Evolutionary conservation across 1,140 invertebrate species (phyloP).

Genomic region (Portunus trituberculatus): DNA sequence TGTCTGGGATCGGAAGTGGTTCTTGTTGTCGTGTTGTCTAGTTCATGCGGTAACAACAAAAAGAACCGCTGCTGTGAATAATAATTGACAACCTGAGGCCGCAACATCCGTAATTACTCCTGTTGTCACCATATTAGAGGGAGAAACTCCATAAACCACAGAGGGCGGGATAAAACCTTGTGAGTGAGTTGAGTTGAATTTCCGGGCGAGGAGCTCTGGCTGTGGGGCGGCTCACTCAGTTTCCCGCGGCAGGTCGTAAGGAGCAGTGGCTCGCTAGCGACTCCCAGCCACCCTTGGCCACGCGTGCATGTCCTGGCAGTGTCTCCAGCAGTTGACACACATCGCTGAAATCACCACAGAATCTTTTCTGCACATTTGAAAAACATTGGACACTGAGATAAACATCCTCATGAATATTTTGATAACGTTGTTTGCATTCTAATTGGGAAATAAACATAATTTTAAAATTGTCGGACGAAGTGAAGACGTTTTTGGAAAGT

Average conservation of each 20-base stretch:
- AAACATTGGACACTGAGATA: not conserved
- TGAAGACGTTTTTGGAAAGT: not conserved
- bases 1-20: no score
- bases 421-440: no score
- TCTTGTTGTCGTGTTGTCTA: no score
- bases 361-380: not conserved
- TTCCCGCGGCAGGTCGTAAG: conserved; percentile 30
- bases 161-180: conserved; percentile 28
- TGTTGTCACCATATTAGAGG: not conserved
- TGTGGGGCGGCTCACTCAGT: conserved; percentile 31
- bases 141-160: conserved; percentile 54
- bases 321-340: not conserved
- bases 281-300: not conserved
- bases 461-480: not conserved
- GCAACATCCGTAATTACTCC: not conserved
- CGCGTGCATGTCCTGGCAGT: not conserved
- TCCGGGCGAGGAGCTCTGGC: conserved; percentile 37
- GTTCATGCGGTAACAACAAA: no score
- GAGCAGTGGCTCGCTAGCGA: not conserved
- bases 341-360: not conserved
- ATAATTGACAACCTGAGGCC: not conserved
- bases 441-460: not conserved
- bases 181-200: conserved; percentile 14
- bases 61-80: no score
- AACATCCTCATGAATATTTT: not conserved